Percentiles rank a stretch among this genome's conserved stretches.
These are phyloP conservation scores for Cairina moschata DNA, from an alignment of 2,113 vertebrate genomes.

Conservation along the genomic window DNA sequence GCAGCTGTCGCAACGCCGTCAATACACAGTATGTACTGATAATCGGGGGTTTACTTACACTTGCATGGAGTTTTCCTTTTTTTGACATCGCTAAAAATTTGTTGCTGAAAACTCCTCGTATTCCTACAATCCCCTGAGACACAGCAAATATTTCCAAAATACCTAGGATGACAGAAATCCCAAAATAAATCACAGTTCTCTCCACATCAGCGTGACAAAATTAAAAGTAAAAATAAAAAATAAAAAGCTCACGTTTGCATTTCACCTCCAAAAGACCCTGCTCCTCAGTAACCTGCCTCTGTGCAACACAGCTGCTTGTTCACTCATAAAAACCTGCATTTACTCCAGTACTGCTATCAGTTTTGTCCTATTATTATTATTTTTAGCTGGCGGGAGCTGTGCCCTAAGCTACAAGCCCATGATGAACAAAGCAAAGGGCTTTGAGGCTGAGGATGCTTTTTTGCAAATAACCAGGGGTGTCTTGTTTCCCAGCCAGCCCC, in stretches of 20 bases:
- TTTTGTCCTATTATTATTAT: neutral
- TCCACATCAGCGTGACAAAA: constrained; percentile 60
- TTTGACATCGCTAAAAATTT: constrained; percentile 99
- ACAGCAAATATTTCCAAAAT: constrained; percentile 98
- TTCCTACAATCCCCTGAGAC: constrained; percentile 97
- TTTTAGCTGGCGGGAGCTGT: neutral
- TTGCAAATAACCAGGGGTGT: too few species aligned
- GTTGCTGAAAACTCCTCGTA: constrained; percentile 97
- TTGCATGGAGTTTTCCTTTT: constrained; percentile 95
- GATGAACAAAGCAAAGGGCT: neutral
- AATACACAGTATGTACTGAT: constrained; percentile 15
- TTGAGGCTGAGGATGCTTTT: neutral
- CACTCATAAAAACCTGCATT: neutral
- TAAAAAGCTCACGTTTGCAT: neutral
- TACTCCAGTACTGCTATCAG: neutral
- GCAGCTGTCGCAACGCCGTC: constrained; percentile 13
- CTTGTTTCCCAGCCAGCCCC: too few species aligned
- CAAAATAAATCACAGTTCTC: constrained; percentile 81
- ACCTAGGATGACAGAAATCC: constrained; percentile 91
- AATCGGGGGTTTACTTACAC: constrained; percentile 84
- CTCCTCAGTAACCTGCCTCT: neutral
- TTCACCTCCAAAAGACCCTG: neutral
- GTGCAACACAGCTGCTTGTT: neutral
- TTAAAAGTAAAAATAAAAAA: neutral
- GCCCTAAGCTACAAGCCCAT: neutral